Conservation (phyloP, 2,797 vertebrate species). For the Hypotaenidia okinawae region DNA sequence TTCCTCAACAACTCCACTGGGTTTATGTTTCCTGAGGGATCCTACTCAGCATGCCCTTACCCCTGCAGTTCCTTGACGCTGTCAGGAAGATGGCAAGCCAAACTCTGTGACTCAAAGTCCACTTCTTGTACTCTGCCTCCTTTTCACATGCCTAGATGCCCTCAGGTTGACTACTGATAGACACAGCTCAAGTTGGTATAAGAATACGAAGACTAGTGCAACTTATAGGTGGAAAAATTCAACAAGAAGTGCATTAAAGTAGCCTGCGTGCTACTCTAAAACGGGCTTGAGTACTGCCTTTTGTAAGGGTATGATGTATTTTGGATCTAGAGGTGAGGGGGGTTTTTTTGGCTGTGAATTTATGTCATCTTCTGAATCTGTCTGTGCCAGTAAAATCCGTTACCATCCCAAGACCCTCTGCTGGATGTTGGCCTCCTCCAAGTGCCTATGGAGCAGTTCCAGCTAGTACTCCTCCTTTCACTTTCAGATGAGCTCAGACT, state of each 20-base stretch:
- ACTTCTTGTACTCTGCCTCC: slow-evolving; percentile 2
- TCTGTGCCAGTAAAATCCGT: background rate
- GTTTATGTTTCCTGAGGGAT: background rate
- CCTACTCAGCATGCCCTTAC: background rate
- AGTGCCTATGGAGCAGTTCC: slow-evolving; percentile 3
- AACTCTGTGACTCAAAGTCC: slow-evolving; percentile 37
- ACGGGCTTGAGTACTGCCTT: background rate
- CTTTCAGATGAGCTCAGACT: slow-evolving; percentile 10
- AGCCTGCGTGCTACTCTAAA: background rate
- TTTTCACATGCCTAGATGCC: background rate
- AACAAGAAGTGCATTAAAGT: background rate
- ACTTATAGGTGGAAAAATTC: background rate
- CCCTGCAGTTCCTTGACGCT: background rate
- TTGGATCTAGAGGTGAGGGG: background rate
- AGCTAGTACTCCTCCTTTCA: background rate
- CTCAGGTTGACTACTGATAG: background rate
- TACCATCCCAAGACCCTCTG: slow-evolving; percentile 34
- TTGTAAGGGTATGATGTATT: background rate
- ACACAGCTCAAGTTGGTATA: background rate
- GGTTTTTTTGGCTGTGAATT: background rate
- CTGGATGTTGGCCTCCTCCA: slow-evolving; percentile 33
- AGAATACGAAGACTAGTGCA: background rate
- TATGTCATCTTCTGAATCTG: slow-evolving; percentile 19
- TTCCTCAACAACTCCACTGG: background rate
- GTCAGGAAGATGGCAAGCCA: background rate